Percentiles rank a stretch among this genome's conserved stretches.
Conservation (phyloP, 2,797 vertebrate species). For the Epinephelus awoara region DNA sequence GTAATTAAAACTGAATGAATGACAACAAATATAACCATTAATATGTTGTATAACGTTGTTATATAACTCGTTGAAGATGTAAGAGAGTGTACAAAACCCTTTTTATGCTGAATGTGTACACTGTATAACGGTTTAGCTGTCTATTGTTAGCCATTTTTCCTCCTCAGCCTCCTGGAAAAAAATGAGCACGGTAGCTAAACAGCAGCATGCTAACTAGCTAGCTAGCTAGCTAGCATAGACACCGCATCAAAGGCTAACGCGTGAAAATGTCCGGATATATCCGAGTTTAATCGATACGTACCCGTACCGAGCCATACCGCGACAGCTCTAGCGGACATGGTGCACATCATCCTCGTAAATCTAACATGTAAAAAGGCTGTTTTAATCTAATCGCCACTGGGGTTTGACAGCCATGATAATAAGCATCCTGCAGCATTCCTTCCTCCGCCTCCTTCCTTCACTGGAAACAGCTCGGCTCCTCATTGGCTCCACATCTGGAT, state of each 20-base stretch:
- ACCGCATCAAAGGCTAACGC: constrained; percentile 2
- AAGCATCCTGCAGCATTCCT: constrained; percentile 83
- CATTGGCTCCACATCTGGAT: constrained; percentile 88
- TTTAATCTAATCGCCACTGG: constrained; percentile 51
- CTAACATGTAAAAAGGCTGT: constrained; percentile 63
- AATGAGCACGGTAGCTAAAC: constrained; percentile 47
- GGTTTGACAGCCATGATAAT: constrained; percentile 78
- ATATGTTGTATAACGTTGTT: neutral
- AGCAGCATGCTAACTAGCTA: constrained; percentile 65
- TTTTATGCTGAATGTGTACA: rapidly evolving
- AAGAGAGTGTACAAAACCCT: neutral
- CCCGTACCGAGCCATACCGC: constrained; percentile 81
- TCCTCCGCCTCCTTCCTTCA: constrained; percentile 75
- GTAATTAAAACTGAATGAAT: constrained; percentile 15
- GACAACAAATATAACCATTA: neutral
- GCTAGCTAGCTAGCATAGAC: constrained; percentile 56
- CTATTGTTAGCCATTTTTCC: constrained; percentile 63
- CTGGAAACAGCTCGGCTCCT: constrained; percentile 62
- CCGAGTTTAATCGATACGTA: constrained; percentile 74
- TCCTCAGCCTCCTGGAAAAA: constrained; percentile 65
- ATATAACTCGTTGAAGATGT: neutral
- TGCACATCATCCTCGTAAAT: constrained; percentile 49
- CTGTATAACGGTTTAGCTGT: constrained; percentile 43
- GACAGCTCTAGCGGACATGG: constrained; percentile 78
- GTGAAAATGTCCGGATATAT: neutral